Evolutionary conservation across 2,888 invertebrate genomes (phyloP).

Genomic region (Acrobeloides nanus): DNA sequence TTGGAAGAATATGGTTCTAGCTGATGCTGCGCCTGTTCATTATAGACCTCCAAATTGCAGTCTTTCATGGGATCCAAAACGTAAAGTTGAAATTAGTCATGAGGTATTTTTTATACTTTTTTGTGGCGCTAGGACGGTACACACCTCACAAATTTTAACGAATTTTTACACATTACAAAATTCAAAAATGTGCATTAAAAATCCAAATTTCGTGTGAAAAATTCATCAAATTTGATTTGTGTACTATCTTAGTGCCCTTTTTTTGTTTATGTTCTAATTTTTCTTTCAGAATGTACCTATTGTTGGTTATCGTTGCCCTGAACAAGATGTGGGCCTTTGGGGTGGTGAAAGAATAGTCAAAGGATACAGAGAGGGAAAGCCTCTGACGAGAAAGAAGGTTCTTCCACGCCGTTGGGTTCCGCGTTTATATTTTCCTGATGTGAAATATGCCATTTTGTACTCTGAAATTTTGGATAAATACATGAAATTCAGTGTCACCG

Average conservation of each 20-base stretch:
- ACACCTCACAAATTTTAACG: too few relatives aligned
- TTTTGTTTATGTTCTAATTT: conserved; percentile 7
- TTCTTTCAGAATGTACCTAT: conserved; percentile 28
- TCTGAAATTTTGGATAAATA: conserved; percentile 54
- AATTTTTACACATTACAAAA: too few relatives aligned
- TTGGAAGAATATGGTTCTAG: conserved; percentile 39
- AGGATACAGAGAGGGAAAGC: conserved; percentile 63
- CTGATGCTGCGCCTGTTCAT: conserved; percentile 55
- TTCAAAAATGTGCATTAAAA: too few relatives aligned
- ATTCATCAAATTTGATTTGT: background rate
- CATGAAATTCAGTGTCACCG: conserved; percentile 68
- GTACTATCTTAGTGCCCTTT: background rate
- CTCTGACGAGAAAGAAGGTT: conserved; percentile 48
- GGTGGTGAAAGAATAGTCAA: conserved; percentile 89
- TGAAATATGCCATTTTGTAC: conserved; percentile 74
- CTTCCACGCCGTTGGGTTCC: conserved; percentile 63
- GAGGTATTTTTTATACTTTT: conserved; percentile 18
- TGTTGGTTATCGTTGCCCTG: conserved; percentile 70
- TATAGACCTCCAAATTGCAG: conserved; percentile 43
- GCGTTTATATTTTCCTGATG: conserved; percentile 76
- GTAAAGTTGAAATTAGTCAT: conserved; percentile 32
- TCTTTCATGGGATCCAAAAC: conserved; percentile 33
- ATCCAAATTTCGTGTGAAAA: too few relatives aligned
- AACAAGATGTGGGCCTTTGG: conserved; percentile 80
- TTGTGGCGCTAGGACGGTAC: too few relatives aligned